Evolutionary conservation across 2,888 invertebrate genomes (phyloP).

Genomic region (Deilephila elpenor): DNA sequence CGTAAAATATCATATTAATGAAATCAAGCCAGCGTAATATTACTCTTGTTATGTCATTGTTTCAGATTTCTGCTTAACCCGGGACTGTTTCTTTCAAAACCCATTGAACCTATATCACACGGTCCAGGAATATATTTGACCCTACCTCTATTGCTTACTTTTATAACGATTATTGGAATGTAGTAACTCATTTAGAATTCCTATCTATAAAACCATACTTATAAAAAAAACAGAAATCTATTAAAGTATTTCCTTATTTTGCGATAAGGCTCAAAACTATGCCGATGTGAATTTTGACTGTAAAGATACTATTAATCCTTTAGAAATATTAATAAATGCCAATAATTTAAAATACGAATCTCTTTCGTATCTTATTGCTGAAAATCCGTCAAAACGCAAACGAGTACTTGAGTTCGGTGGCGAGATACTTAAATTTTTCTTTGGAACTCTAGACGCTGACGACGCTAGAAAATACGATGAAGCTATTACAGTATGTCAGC

Average conservation of each 20-base stretch:
- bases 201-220: constrained; percentile 34
- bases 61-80: neutral
- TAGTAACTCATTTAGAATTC: constrained; percentile 35
- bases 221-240: too few relatives aligned
- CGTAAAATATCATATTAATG: neutral
- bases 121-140: constrained; percentile 31
- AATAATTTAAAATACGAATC: constrained; percentile 34
- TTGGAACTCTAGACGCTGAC: constrained; percentile 18
- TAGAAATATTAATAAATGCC: constrained; percentile 31
- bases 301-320: constrained; percentile 37
- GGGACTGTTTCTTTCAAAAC: neutral
- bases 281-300: constrained; percentile 31
- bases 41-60: neutral
- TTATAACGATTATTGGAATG: constrained; percentile 35
- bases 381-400: constrained; percentile 35
- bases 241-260: too few relatives aligned
- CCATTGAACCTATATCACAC: neutral
- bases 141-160: constrained; percentile 32
- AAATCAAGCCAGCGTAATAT: neutral
- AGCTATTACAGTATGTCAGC: neutral
- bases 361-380: constrained; percentile 33
- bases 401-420: constrained; percentile 34
- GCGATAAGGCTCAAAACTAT: too few relatives aligned
- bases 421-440: too few relatives aligned
- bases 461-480: neutral